These are phyloP conservation scores for Tetramorium bicarinatum DNA, from an alignment of 2,888 invertebrate species.

Conservation along the genomic window DNA sequence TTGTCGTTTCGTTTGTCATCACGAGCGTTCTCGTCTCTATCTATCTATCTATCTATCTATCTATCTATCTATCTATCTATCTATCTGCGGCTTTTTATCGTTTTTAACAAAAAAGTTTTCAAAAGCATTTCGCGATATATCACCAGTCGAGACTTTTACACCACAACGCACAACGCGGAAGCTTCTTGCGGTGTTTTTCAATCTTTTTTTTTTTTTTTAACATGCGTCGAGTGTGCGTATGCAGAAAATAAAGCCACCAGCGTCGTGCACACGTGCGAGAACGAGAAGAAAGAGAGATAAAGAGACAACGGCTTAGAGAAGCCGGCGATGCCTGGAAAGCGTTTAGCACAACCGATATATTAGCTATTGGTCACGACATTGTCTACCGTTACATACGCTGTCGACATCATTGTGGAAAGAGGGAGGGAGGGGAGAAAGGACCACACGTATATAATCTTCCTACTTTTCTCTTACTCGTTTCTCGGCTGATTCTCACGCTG, in stretches of 20 bases:
- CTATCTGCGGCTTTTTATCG: background rate
- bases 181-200: slow-evolving; percentile 54
- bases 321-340: slow-evolving; percentile 73
- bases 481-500: slow-evolving; percentile 75
- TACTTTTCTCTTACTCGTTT: slow-evolving; percentile 71
- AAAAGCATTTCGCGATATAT: slow-evolving; percentile 5
- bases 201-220: slow-evolving; percentile 56
- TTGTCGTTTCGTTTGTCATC: background rate
- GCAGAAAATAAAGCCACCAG: slow-evolving; percentile 58
- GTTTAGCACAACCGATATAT: slow-evolving; percentile 82
- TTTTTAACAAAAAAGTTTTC: slow-evolving; percentile 7
- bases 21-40: background rate
- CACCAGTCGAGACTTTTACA: background rate
- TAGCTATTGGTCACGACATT: slow-evolving; percentile 84
- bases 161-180: slow-evolving; percentile 60
- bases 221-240: slow-evolving; percentile 37
- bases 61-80: no score
- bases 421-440: background rate
- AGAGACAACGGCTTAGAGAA: slow-evolving; percentile 52
- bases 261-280: slow-evolving; percentile 43
- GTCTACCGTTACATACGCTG: slow-evolving; percentile 83
- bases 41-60: no score
- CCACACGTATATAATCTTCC: slow-evolving; percentile 73
- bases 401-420: slow-evolving; percentile 73
- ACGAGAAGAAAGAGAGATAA: background rate